These are phyloP conservation scores for Mus pahari DNA, from an alignment of 2,113 vertebrate genomes.

Conservation along the genomic window DNA sequence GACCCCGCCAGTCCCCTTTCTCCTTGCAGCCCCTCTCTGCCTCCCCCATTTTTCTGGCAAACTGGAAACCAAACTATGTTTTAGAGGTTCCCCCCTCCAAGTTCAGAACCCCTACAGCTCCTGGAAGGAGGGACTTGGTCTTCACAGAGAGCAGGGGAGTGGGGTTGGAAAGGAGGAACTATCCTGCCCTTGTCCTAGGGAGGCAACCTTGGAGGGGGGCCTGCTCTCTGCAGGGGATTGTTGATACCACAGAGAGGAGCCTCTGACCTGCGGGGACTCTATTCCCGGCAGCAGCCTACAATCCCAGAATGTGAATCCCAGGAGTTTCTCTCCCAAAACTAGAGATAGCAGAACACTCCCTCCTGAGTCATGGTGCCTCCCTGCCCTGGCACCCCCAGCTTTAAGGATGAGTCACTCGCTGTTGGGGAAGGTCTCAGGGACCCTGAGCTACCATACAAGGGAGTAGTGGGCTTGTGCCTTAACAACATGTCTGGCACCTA, in stretches of 20 bases:
- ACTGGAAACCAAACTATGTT: constrained; percentile 65
- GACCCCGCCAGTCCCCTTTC: constrained; percentile 62
- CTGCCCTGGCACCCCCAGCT: neutral
- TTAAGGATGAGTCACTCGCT: neutral
- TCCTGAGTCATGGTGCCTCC: neutral
- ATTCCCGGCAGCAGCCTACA: neutral
- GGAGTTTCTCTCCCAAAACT: neutral
- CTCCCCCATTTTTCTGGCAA: constrained; percentile 69
- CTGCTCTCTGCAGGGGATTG: neutral
- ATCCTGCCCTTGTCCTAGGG: neutral
- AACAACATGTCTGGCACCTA: fast-evolving
- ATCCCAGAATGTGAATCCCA: neutral
- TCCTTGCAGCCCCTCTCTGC: constrained; percentile 48
- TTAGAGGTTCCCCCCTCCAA: constrained; percentile 65
- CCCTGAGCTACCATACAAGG: neutral
- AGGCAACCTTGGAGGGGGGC: constrained; percentile 18
- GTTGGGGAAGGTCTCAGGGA: neutral
- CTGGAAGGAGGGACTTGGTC: constrained; percentile 51
- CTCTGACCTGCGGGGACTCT: neutral
- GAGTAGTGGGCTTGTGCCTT: neutral
- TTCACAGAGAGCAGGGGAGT: neutral
- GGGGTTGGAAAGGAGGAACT: neutral
- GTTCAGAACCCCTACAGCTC: constrained; percentile 60
- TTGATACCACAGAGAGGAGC: neutral
- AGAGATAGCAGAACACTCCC: neutral